These are phyloP conservation scores for Eleginops maclovinus DNA, from an alignment of 2,113 vertebrate species.

Conservation along the genomic window DNA sequence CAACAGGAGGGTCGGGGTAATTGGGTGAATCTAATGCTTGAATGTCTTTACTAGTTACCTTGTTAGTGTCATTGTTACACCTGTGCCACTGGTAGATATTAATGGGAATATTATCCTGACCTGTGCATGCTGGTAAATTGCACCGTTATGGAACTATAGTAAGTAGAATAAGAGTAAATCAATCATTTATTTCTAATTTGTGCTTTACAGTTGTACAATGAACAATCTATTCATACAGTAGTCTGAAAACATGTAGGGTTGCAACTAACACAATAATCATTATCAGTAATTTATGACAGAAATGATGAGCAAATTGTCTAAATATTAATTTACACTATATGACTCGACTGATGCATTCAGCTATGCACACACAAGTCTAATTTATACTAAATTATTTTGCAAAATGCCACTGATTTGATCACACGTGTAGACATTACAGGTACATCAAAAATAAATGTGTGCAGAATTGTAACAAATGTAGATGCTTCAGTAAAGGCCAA, in stretches of 20 bases:
- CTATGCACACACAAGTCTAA: too few species aligned
- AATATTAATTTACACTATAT: too few species aligned
- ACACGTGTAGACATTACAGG: neutral
- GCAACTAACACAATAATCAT: neutral
- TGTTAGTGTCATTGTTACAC: neutral
- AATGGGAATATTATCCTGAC: neutral
- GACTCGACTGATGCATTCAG: too few species aligned
- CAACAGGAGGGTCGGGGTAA: constrained; percentile 65
- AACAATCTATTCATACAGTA: too few species aligned
- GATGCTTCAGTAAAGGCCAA: neutral
- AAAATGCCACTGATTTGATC: neutral
- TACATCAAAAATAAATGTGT: neutral
- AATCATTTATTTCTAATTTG: neutral
- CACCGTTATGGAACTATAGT: neutral
- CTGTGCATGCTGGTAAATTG: neutral
- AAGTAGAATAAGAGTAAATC: too few species aligned
- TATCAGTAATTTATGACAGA: too few species aligned
- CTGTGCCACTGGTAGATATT: neutral
- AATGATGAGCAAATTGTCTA: too few species aligned
- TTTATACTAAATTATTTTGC: neutral
- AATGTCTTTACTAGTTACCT: neutral
- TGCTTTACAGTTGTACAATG: neutral
- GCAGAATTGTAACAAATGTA: neutral
- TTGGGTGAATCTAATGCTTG: constrained; percentile 22
- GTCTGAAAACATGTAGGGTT: neutral